Conservation (phyloP, 92 coral and sea anemone genomes). For the Porites lobata region DNA sequence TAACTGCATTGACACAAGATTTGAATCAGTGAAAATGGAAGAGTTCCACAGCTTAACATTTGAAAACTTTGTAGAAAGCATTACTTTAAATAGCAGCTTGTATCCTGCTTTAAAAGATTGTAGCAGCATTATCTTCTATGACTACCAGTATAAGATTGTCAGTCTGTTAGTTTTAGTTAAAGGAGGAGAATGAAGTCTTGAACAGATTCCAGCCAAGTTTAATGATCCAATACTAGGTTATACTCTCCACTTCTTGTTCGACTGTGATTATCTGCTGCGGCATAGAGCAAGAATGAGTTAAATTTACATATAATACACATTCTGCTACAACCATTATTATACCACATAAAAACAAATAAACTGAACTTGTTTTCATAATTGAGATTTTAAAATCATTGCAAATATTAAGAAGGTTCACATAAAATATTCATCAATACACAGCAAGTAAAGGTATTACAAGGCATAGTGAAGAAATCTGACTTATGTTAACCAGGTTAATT, state of each 20-base stretch:
- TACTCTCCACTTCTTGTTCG: constrained; percentile 62
- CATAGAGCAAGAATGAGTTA: constrained; percentile 50
- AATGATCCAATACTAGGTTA: constrained; percentile 58
- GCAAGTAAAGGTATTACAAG: neutral
- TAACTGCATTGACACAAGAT: neutral
- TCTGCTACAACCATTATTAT: neutral
- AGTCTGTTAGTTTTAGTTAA: constrained; percentile 6
- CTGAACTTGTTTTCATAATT: neutral
- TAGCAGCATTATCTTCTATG: neutral
- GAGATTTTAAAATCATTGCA: neutral
- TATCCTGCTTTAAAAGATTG: constrained; percentile 7
- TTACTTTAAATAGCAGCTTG: neutral
- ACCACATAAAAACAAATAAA: neutral
- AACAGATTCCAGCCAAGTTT: constrained; percentile 38
- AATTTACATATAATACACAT: neutral
- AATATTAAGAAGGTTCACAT: neutral
- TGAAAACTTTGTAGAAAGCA: neutral
- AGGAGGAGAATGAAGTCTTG: constrained; percentile 41
- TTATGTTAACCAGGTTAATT: no score
- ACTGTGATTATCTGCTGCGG: constrained; percentile 51
- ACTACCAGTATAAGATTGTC: neutral
- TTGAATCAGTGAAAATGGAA: neutral
- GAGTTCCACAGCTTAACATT: neutral
- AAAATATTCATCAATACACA: neutral
- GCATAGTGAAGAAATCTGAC: no score